These are phyloP conservation scores for Lutjanus argentimaculatus DNA, from an alignment of 2,797 vertebrate species.

Conservation along the genomic window DNA sequence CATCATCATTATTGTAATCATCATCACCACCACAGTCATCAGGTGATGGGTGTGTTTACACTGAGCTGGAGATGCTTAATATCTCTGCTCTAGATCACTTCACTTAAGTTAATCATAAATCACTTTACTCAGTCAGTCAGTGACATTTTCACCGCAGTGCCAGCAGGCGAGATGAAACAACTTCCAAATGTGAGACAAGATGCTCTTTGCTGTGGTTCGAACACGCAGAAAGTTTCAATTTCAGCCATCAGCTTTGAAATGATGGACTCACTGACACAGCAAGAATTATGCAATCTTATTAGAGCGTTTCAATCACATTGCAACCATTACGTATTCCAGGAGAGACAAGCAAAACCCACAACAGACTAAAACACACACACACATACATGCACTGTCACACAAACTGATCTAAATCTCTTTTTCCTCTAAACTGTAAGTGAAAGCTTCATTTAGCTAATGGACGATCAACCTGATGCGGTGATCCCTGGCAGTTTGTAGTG, in stretches of 20 bases:
- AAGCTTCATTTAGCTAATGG: constrained; percentile 83
- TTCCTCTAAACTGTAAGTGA: constrained; percentile 55
- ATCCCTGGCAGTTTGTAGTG: constrained; percentile 49
- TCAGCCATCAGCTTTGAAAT: constrained; percentile 14
- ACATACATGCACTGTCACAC: constrained; percentile 44
- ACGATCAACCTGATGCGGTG: constrained; percentile 33
- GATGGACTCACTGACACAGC: constrained; percentile 45
- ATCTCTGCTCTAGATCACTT: background rate
- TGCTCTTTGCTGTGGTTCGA: constrained; percentile 27
- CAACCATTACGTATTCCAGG: constrained; percentile 46
- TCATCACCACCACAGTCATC: background rate
- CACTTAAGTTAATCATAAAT: background rate
- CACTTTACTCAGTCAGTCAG: background rate
- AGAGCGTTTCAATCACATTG: constrained; percentile 65
- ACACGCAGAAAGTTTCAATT: constrained; percentile 4
- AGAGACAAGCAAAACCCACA: constrained; percentile 36
- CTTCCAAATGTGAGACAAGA: constrained; percentile 4
- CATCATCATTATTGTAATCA: too few species aligned
- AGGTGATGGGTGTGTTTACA: background rate
- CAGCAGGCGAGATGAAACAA: background rate
- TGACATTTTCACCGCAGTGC: constrained; percentile 9
- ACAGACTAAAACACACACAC: constrained; percentile 34
- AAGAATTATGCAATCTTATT: constrained; percentile 51
- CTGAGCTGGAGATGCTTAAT: constrained; percentile 7
- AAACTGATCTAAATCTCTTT: constrained; percentile 61